Evolutionary conservation across 2,888 invertebrate species (phyloP).

Genomic region (Campoplex nolae): DNA sequence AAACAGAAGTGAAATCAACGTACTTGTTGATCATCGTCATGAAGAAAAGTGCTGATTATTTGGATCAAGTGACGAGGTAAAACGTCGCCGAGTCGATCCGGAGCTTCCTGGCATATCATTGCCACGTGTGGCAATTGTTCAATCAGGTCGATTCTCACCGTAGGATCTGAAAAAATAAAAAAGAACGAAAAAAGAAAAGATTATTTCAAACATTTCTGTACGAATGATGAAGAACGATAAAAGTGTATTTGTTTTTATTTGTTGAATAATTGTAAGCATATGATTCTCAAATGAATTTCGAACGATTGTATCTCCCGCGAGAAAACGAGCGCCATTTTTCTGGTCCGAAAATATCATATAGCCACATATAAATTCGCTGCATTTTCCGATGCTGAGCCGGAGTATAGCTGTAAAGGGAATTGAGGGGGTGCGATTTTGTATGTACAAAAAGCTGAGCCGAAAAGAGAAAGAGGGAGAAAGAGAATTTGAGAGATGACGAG

Average conservation of each 20-base stretch:
- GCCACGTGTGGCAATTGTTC: conserved; percentile 89
- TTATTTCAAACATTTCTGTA: background rate
- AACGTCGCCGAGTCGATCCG: conserved; percentile 85
- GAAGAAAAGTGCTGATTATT: conserved; percentile 87
- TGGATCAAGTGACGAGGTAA: conserved; percentile 87
- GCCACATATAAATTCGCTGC: background rate
- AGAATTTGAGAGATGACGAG: background rate
- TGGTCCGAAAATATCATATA: background rate
- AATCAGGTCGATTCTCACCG: conserved; percentile 88
- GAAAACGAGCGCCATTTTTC: background rate
- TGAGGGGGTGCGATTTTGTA: background rate
- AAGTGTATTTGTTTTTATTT: conserved; percentile 4
- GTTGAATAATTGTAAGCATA: background rate
- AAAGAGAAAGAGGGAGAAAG: background rate
- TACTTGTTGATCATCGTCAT: conserved; percentile 87
- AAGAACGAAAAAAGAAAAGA: too few relatives aligned
- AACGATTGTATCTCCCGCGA: background rate
- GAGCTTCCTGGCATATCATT: conserved; percentile 87
- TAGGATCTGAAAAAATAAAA: conserved; percentile 86
- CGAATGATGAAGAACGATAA: background rate
- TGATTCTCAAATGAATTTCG: background rate
- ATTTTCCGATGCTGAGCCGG: background rate
- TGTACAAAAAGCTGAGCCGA: background rate
- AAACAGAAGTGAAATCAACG: background rate
- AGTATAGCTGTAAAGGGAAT: background rate